Percentiles rank a stretch among this genome's conserved stretches.
Evolutionary conservation across 2,113 vertebrate genomes (phyloP).

Genomic region (Glaucidium brasilianum): DNA sequence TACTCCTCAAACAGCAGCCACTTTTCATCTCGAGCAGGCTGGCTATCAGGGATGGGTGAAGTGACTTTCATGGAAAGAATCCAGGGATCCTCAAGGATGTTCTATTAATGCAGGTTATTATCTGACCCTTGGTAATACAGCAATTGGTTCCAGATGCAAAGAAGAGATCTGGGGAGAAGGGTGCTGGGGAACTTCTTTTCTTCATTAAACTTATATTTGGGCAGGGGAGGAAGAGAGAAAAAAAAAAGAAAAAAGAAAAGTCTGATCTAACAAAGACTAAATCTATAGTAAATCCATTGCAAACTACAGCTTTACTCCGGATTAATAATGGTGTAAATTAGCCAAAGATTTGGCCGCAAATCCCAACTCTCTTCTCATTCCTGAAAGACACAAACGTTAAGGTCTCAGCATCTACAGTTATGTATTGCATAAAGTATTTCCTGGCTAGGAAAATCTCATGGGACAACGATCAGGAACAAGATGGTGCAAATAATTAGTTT

Average conservation of each 20-base stretch:
- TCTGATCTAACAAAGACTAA: neutral
- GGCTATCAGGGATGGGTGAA: neutral
- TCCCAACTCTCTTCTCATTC: neutral
- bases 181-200: neutral
- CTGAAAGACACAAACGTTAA: neutral
- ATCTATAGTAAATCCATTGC: neutral
- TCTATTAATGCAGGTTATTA: neutral
- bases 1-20: neutral
- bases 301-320: neutral
- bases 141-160: neutral
- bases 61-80: neutral
- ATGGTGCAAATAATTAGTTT: conserved; percentile 45
- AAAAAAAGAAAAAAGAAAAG: neutral
- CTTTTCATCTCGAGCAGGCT: neutral
- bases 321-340: neutral
- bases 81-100: neutral
- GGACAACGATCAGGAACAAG: conserved; percentile 12
- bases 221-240: neutral
- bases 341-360: neutral
- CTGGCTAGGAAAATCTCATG: conserved; percentile 15
- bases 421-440: conserved; percentile 22
- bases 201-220: neutral
- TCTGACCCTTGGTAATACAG: neutral
- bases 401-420: neutral
- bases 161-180: neutral